These are phyloP conservation scores for Embiotoca jacksoni DNA, from an alignment of 2,113 vertebrate genomes.

Conservation along the genomic window DNA sequence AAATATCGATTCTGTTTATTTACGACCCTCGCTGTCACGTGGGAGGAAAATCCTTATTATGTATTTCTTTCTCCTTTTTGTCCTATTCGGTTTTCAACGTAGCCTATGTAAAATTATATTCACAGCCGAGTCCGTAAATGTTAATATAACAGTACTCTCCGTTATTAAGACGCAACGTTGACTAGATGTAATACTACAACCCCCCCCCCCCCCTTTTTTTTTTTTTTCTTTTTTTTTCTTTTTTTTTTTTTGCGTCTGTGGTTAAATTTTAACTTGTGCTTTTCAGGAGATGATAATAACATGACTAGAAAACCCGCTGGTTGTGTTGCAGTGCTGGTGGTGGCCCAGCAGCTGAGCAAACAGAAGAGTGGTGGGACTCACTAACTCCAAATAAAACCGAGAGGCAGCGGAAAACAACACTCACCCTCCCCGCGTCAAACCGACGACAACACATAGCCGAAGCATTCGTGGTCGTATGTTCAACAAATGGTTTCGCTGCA, in stretches of 20 bases:
- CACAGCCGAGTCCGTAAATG: no score
- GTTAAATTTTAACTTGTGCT: background rate
- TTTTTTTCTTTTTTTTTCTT: no score
- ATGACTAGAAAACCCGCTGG: background rate
- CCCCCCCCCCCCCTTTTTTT: no score
- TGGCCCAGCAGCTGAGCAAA: conserved; percentile 39
- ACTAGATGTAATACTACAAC: background rate
- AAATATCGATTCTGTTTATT: no score
- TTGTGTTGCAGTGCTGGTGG: background rate
- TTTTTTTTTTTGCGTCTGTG: background rate
- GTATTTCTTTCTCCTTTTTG: no score
- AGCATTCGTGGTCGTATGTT: conserved; percentile 21
- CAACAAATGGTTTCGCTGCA: conserved; percentile 8
- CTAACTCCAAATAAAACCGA: conserved; percentile 14
- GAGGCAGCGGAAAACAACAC: conserved; percentile 28
- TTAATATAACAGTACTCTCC: no score
- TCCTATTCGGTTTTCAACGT: no score
- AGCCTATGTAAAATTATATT: background rate
- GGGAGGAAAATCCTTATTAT: no score
- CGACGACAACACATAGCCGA: conserved; percentile 56
- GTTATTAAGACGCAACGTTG: background rate
- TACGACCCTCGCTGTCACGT: no score
- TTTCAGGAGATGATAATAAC: background rate
- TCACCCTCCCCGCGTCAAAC: conserved; percentile 66
- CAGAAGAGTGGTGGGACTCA: background rate